A percentile compares a stretch with the other conserved stretches of the same genome.
These are phyloP conservation scores for Aegithalos caudatus DNA, from an alignment of 2,113 vertebrate species.

Conservation along the genomic window DNA sequence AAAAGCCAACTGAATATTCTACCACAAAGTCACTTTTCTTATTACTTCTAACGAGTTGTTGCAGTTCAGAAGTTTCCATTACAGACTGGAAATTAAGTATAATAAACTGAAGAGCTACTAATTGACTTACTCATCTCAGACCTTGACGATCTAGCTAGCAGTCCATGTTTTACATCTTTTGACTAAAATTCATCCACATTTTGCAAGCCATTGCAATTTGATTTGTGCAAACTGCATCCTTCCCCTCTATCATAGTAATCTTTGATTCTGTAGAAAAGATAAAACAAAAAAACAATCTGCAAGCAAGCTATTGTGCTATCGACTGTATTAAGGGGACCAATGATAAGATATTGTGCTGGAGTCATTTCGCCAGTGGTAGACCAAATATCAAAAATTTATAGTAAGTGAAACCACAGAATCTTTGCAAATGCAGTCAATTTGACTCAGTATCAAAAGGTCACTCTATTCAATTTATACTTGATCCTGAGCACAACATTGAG, in stretches of 20 bases:
- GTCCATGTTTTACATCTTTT: constrained; percentile 23
- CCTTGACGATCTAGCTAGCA: constrained; percentile 23
- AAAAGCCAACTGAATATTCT: constrained; percentile 32
- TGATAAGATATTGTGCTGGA: constrained; percentile 55
- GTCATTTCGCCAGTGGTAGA: constrained; percentile 8
- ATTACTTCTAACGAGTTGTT: constrained; percentile 55
- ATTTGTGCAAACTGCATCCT: constrained; percentile 37
- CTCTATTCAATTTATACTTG: constrained; percentile 85
- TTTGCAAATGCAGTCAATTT: constrained; percentile 87
- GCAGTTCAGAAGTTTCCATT: constrained; percentile 72
- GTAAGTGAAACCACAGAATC: constrained; percentile 84
- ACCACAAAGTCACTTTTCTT: constrained; percentile 35
- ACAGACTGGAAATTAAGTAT: constrained; percentile 67
- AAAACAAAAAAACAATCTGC: neutral
- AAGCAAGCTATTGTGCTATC: neutral
- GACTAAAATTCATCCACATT: constrained; percentile 45
- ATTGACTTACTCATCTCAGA: constrained; percentile 61
- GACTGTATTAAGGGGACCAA: constrained; percentile 33
- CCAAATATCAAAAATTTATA: constrained; percentile 80
- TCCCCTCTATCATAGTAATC: constrained; percentile 41
- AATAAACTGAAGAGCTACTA: constrained; percentile 69
- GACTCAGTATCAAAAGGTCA: constrained; percentile 86
- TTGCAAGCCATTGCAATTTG: constrained; percentile 46
- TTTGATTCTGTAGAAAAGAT: constrained; percentile 51
- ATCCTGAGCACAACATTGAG: constrained; percentile 74